Conservation (phyloP, 2,888 invertebrate species). For the Lycaena phlaeas region DNA sequence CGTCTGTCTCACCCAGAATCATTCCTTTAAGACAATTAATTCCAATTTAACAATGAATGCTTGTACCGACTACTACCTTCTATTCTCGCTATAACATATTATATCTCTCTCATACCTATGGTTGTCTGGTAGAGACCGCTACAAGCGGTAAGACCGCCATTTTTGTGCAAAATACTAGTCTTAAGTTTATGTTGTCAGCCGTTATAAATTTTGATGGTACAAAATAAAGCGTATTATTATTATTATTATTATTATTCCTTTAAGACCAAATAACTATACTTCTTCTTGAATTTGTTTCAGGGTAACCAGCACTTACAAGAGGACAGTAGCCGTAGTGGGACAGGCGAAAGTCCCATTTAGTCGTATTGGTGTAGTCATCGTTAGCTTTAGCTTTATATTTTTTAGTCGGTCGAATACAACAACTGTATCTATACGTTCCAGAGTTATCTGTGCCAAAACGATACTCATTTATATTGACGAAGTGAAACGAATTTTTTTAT, state of each 20-base stretch:
- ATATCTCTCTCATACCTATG: too few relatives aligned
- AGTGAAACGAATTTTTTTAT: constrained; percentile 14
- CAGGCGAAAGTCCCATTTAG: constrained; percentile 32
- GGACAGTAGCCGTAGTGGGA: constrained; percentile 30
- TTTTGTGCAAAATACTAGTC: too few relatives aligned
- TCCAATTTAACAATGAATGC: not conserved
- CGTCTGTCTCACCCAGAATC: too few relatives aligned
- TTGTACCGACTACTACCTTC: too few relatives aligned
- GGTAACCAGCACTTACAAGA: constrained; percentile 35
- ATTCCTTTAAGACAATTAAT: not conserved
- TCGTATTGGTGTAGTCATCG: constrained; percentile 53
- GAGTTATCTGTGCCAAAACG: constrained; percentile 37
- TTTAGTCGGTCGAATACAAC: not conserved
- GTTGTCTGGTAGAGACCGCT: too few relatives aligned
- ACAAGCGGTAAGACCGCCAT: too few relatives aligned
- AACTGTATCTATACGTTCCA: too few relatives aligned
- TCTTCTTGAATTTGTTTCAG: constrained; percentile 42
- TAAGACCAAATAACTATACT: not conserved
- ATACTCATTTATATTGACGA: constrained; percentile 19
- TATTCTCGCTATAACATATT: too few relatives aligned
- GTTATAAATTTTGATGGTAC: too few relatives aligned
- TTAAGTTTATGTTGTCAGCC: too few relatives aligned
- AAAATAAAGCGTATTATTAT: not conserved
- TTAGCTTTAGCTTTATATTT: constrained; percentile 55
- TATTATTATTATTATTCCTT: too few relatives aligned